Base-by-base conservation (phyloP, 1,140 invertebrate species). In the Pachyrhynchus sulphureomaculatus region DNA sequence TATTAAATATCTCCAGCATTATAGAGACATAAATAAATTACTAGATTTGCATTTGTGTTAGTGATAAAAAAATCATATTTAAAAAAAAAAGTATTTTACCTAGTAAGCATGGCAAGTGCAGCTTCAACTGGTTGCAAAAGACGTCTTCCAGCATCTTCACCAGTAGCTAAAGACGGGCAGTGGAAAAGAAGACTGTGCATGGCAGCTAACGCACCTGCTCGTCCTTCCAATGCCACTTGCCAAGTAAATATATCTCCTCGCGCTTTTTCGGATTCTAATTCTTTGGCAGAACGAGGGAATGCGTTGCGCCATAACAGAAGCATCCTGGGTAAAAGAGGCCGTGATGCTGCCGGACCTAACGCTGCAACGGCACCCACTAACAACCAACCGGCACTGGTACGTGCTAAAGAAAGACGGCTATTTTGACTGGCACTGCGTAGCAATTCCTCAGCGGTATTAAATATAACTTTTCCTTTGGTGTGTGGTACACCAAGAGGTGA, bases 181-280 rank as follows among this genome's bases (percentile, higher is more conserved):
- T 96, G 88, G 5, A 89, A 78, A 4, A 99, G 75, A 74, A 99
- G 92, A 75, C 94, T 96, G 70, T 97, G 88, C 85, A 99, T 93
- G 0, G 93, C 91, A 12, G 94, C 95, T 2, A 99, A 77, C 9
- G 97, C 97, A 0, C 97, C 97, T 12, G 96, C 93, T 54, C 97
- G 82, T 12, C 94, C 95, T 82, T 99, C 96, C 41, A 99, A 78
- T 1, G 96, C 97, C 15, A 99, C 92, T 83, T 98, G 95, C 97
- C 97, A 99, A 34, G 96, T 99, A 75, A 99, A 99, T 0, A 94
- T 91, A 82, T 99, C 97, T 5, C 97, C 97, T 59, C 96, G 83
- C 0, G 93, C 91, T 74, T 98, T 98, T 79, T 99, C 96, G 5
- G 92, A 94, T 72, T 99, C 96, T 17, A 99, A 81, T 76, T 99